Conservation (phyloP, 2,888 invertebrate genomes). For the Pseudoips prasinana region DNA sequence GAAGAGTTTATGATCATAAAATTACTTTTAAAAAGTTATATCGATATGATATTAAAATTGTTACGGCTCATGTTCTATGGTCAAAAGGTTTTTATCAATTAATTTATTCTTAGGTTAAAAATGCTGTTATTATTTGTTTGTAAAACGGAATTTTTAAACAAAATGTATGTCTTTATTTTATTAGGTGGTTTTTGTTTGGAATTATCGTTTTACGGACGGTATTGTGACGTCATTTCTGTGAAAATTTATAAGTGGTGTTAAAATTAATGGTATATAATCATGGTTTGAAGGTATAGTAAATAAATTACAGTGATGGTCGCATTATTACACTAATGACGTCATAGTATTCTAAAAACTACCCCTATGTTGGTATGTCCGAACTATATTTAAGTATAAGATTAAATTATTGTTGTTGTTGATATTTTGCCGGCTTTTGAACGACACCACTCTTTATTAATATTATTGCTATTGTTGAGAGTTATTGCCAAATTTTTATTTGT, state of each 20-base stretch:
- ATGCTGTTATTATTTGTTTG: constrained; percentile 64
- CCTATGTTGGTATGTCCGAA: constrained; percentile 50
- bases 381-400: constrained; percentile 56
- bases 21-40: constrained; percentile 60
- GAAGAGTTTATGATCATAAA: constrained; percentile 48
- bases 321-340: constrained; percentile 31
- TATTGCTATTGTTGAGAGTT: constrained; percentile 75
- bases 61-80: constrained; percentile 66
- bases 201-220: constrained; percentile 42
- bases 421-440: constrained; percentile 65
- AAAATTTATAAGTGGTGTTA: constrained; percentile 7
- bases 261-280: neutral
- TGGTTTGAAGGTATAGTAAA: neutral
- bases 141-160: constrained; percentile 53
- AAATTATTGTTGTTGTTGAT: constrained; percentile 66
- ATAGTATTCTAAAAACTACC: constrained; percentile 34
- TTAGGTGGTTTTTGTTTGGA: constrained; percentile 47
- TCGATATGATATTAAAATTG: constrained; percentile 77
- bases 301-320: constrained; percentile 2
- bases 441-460: constrained; percentile 64
- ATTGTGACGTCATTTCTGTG: constrained; percentile 38
- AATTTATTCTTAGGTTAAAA: constrained; percentile 72
- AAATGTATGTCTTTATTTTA: constrained; percentile 40
- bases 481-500: constrained; percentile 78
- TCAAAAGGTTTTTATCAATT: constrained; percentile 56